Evolutionary conservation across 2,888 invertebrate genomes (phyloP), one percentile per base, ranked within the genome.

Genomic region (Aethes cnicana): DNA sequence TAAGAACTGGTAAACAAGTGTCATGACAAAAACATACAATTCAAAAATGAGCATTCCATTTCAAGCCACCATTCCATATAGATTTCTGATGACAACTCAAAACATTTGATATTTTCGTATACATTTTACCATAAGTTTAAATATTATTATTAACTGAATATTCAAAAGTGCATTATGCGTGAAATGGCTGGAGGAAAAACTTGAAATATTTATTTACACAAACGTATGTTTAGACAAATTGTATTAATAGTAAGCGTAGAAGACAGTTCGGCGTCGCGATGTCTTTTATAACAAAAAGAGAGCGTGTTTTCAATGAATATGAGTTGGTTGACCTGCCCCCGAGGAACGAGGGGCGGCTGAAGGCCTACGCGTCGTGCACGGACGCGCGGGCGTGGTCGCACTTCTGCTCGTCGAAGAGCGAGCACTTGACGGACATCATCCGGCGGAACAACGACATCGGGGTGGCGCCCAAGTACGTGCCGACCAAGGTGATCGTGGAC

Each of bases 341-440:
- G 28, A 78, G 87, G 53, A 89, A 89, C 57, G 92, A 92, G 61
- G 90, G 91, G 21, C 91, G 92, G 60, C 62, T 92, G 37, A 92
- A 92, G 70, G 84, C 83, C 0, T 91, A 91, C 61, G 70, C 81
- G 42, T 92, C 92, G 17, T 90, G 91, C 42, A 91, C 90, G 2
- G 92, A 92, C 68, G 79, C 90, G 4, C 74, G 92, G 50, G 91
- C 92, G 1, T 92, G 92, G 92, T 90, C 90, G 5, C 89, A 89
- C 63, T 88, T 89, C 62, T 76, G 81, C 47, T 84, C 91, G 28
- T 91, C 91, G 49, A 85, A 91, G 60, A 83, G 85, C 32, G 91
- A 91, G 68, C 91, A 92, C 61, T 82, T 92, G 56, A 77, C 92
- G 16, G 92, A 92, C 43, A 67, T 91, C 47, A 87, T 91, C 47